Percentiles rank a stretch among this genome's conserved stretches.
These are phyloP conservation scores for Urocitellus parryii DNA, from an alignment of 2,113 vertebrate species.

Conservation along the genomic window DNA sequence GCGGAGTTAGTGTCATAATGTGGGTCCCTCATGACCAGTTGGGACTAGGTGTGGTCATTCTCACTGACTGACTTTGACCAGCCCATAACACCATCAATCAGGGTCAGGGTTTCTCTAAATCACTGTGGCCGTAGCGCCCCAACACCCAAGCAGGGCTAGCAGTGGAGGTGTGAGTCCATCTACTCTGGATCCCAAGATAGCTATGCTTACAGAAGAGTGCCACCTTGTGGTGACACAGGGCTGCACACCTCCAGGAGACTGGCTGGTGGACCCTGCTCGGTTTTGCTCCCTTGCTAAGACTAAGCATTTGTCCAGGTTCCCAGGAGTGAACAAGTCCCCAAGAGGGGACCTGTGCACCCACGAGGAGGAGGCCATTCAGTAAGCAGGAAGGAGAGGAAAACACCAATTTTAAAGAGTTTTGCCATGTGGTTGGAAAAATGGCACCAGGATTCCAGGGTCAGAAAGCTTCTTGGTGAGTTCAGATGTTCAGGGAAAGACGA, in stretches of 20 bases:
- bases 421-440: neutral
- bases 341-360: too few relatives aligned
- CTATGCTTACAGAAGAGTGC: neutral
- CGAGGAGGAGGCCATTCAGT: neutral
- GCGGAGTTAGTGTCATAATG: neutral
- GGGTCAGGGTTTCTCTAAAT: neutral
- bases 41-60: neutral
- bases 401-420: neutral
- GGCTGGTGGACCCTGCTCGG: too few relatives aligned
- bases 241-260: rapidly evolving
- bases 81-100: rapidly evolving
- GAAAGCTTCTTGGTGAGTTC: neutral
- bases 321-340: neutral
- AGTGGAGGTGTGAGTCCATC: too few relatives aligned
- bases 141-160: too few relatives aligned
- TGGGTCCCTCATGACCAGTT: neutral
- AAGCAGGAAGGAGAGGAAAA: neutral
- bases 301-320: neutral
- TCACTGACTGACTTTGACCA: rapidly evolving
- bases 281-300: too few relatives aligned
- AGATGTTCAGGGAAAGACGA: too few relatives aligned
- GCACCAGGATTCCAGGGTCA: neutral
- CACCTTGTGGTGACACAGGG: neutral
- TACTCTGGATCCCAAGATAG: too few relatives aligned
- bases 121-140: neutral